A percentile compares a stretch with the other conserved stretches of the same genome.
These are phyloP conservation scores for Pangasius larnaudii DNA, from an alignment of 2,797 vertebrate genomes.

Conservation along the genomic window DNA sequence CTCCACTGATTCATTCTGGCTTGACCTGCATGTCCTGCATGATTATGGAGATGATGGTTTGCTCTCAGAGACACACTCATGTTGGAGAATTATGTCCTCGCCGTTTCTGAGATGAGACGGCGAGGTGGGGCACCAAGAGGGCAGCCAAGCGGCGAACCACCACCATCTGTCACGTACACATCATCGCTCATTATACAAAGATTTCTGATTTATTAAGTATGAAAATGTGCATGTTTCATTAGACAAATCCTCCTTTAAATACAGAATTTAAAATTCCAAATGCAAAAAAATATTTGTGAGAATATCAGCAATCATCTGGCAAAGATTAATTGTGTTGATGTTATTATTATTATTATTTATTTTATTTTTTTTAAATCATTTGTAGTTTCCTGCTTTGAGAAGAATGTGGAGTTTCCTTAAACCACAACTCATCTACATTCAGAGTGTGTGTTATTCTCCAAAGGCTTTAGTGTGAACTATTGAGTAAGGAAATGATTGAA, in stretches of 20 bases:
- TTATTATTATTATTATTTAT: too few species aligned
- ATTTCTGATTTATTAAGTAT: neutral
- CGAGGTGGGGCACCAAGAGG: conserved; percentile 93
- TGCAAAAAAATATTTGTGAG: neutral
- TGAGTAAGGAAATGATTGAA: neutral
- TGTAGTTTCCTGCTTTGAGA: neutral
- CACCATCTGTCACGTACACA: neutral
- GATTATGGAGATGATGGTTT: neutral
- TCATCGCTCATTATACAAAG: neutral
- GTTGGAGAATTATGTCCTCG: conserved; percentile 90
- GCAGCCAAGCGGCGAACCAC: conserved; percentile 90
- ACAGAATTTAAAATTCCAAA: neutral
- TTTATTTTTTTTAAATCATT: neutral
- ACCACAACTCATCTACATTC: neutral
- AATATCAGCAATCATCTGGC: too few species aligned
- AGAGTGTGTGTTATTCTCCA: neutral
- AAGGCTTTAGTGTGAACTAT: neutral
- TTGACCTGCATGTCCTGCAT: neutral
- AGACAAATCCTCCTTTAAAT: neutral
- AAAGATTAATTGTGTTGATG: too few species aligned
- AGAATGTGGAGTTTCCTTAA: neutral
- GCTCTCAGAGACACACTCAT: conserved; percentile 72
- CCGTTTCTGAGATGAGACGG: conserved; percentile 85
- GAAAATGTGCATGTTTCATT: neutral
- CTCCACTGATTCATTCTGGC: too few species aligned